Base-by-base conservation (phyloP, 23 tunicate genomes). In the Diplosoma virens region DNA sequence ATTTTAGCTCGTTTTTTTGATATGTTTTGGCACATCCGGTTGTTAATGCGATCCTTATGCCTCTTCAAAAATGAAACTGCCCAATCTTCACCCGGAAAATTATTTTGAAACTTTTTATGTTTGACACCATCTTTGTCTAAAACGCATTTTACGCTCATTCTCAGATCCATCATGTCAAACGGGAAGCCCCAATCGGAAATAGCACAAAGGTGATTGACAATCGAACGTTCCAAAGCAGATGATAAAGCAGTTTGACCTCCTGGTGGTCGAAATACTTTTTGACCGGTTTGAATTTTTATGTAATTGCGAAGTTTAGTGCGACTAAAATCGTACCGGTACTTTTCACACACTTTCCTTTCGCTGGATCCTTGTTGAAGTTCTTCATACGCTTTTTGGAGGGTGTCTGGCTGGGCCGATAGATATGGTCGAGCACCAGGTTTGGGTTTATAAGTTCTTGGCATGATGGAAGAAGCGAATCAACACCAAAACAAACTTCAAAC, bases 101-200 rank as follows among this genome's bases (percentile, higher is more conserved):
- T 67, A 2, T 67, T 29, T 7, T 67, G 24, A 37, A 67, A 67
- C 17, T 22, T 27, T 18, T 23, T 2, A 34, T 34, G 11, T 6
- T 17, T 36, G 7, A 50, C 20, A 3, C 74, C 74, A 27, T 67
- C 74, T 67, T 67, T 17, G 24, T 67, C 52, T 52, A 67, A 52
- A 35, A 67, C 11, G 7, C 74, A 3, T 37, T 67, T 35, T 4
- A 37, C 74, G 6, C 7, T 35, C 74, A 67, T 67, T 3, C 74
- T 50, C 25, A 67, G 6, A 7, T 67, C 74, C 4, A 72, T 28
- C 20, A 24, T 72, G 46, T 24, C 37, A 25, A 72, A 72, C 24
- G 78, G 78, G 48, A 47, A 72, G 35, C 78, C 60, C 78, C 78
- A 72, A 11, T 72, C 47, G 20, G 61, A 47, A 2, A 47, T 35